A percentile compares a stretch with the other conserved stretches of the same genome.
These are phyloP conservation scores for Boloria euphrosyne DNA, from an alignment of 2,888 invertebrate genomes.

Conservation along the genomic window DNA sequence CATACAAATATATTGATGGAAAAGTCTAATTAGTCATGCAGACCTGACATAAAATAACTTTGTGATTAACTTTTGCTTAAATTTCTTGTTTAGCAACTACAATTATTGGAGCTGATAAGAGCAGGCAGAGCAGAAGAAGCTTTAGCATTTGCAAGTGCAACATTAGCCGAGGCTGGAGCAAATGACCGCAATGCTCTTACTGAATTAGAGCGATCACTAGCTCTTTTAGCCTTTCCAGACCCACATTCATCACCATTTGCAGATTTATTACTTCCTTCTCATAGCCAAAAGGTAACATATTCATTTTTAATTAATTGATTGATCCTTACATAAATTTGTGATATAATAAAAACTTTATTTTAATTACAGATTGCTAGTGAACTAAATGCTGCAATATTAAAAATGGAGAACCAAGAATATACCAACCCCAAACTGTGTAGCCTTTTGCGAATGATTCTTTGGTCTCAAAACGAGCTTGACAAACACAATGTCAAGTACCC, in stretches of 20 bases:
- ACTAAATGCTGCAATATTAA: slow-evolving; percentile 97
- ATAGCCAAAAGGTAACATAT: slow-evolving; percentile 92
- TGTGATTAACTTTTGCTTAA: not conserved
- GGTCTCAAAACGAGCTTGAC: slow-evolving; percentile 97
- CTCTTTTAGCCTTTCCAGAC: slow-evolving; percentile 97
- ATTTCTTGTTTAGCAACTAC: slow-evolving; percentile 86
- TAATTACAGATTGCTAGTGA: slow-evolving; percentile 93
- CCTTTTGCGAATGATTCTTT: slow-evolving; percentile 94
- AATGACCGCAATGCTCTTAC: slow-evolving; percentile 86
- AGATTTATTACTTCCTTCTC: slow-evolving; percentile 95
- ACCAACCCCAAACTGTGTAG: slow-evolving; percentile 96
- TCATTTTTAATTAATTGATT: too few species aligned
- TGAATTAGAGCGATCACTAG: slow-evolving; percentile 96
- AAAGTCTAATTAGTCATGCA: too few species aligned
- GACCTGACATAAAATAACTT: too few species aligned
- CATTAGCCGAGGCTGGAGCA: slow-evolving; percentile 94
- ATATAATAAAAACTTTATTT: not conserved
- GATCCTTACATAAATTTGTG: too few species aligned
- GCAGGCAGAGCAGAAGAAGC: slow-evolving; percentile 93
- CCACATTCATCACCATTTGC: slow-evolving; percentile 97
- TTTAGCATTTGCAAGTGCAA: slow-evolving; percentile 93
- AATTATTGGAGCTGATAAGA: slow-evolving; percentile 93
- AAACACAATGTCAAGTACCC: slow-evolving; percentile 97
- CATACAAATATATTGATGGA: too few species aligned
- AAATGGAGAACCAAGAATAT: slow-evolving; percentile 95